Conservation (phyloP, 2,113 vertebrate species). For the Forbesichthys papilliferus region DNA sequence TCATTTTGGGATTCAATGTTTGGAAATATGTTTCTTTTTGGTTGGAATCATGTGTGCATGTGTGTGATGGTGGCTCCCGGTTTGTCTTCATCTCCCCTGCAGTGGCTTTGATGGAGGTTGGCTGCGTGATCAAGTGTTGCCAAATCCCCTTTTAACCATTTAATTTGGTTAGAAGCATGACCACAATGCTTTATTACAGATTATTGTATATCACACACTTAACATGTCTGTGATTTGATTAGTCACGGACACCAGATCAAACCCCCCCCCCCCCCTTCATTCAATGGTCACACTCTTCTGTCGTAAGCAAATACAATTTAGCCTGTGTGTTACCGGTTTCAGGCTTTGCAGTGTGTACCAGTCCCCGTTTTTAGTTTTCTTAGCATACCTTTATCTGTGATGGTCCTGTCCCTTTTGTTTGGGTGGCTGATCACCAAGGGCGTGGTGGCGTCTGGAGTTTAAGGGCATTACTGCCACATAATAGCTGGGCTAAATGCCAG, state of each 20-base stretch:
- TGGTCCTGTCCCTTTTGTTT: slow-evolving; percentile 4
- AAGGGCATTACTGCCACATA: slow-evolving; percentile 70
- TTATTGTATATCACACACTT: not conserved
- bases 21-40: slow-evolving; percentile 57
- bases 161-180: not conserved
- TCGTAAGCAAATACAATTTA: too few species aligned
- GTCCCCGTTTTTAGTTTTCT: too few species aligned
- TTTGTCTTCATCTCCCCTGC: slow-evolving; percentile 16
- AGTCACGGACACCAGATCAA: too few species aligned
- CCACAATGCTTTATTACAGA: not conserved
- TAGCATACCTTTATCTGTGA: too few species aligned
- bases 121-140: slow-evolving; percentile 9
- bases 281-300: not conserved
- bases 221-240: not conserved
- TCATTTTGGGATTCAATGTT: too few species aligned
- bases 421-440: not conserved
- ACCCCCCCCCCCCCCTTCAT: too few species aligned
- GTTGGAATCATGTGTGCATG: slow-evolving; percentile 15
- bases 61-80: slow-evolving; percentile 4
- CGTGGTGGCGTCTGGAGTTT: slow-evolving; percentile 62
- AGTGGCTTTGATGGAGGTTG: not conserved
- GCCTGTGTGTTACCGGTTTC: too few species aligned
- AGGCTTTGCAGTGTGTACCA: too few species aligned
- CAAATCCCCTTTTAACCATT: not conserved
- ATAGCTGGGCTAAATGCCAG: slow-evolving; percentile 61